These are phyloP conservation scores for Labeo calbasu DNA, from an alignment of 2,797 vertebrate genomes.

Conservation along the genomic window DNA sequence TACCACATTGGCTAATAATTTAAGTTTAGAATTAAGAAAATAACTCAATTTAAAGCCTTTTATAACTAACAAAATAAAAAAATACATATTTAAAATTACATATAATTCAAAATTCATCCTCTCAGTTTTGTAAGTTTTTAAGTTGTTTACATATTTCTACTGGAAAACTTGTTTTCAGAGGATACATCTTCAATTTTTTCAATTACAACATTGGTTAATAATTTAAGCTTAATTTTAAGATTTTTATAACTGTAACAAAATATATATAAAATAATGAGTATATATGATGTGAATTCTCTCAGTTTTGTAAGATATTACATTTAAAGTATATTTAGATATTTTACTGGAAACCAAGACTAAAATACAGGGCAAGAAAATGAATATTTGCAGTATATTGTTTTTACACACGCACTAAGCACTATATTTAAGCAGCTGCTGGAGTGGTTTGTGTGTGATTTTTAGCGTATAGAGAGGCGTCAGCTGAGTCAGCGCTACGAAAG, in stretches of 20 bases:
- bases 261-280: neutral
- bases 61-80: too few species aligned
- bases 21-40: too few species aligned
- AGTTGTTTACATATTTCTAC: neutral
- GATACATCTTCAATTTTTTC: too few species aligned
- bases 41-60: too few species aligned
- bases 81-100: too few species aligned
- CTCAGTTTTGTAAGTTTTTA: neutral
- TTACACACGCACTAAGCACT: neutral
- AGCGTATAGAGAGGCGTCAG: neutral
- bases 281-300: neutral
- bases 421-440: slow-evolving; percentile 19
- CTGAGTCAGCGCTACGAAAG: slow-evolving; percentile 1
- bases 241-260: neutral
- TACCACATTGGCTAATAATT: too few species aligned
- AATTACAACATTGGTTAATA: too few species aligned
- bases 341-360: neutral
- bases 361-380: neutral
- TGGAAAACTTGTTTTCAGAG: neutral
- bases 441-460: slow-evolving; percentile 16
- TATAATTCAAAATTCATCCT: too few species aligned
- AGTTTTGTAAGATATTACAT: neutral
- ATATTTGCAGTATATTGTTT: neutral
- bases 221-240: too few species aligned
- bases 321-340: neutral